phyloP scores from a whole-genome alignment of 2,113 vertebrate species.

The Oostethus manadensis region DNA sequence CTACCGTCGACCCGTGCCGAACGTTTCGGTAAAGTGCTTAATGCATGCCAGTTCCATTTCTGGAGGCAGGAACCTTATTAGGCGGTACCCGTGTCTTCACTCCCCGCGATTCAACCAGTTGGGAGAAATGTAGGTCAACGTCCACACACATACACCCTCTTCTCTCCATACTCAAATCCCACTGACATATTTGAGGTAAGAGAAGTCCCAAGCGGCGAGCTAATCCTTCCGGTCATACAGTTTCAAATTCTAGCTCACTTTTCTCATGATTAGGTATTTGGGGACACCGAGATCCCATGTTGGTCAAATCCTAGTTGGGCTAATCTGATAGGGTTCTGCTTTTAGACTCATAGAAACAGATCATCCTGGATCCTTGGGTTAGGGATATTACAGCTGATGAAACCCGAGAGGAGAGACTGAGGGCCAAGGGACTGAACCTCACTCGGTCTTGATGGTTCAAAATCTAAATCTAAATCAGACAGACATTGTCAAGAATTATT shows the following conservation, averaged over 20 bases:
- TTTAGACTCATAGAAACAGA: slow-evolving; percentile 43
- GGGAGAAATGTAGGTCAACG: slow-evolving; percentile 69
- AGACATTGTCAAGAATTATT: too few species aligned
- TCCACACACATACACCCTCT: slow-evolving; percentile 34
- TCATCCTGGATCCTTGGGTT: slow-evolving; percentile 52
- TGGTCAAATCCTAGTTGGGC: slow-evolving; percentile 66
- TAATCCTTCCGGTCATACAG: slow-evolving; percentile 71
- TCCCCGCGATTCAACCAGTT: slow-evolving; percentile 45
- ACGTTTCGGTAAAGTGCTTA: slow-evolving; percentile 32
- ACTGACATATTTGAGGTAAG: slow-evolving; percentile 63
- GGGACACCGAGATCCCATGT: slow-evolving; percentile 69
- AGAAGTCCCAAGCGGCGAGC: slow-evolving; percentile 53
- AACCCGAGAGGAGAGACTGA: slow-evolving; percentile 13
- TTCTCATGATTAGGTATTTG: slow-evolving; percentile 69
- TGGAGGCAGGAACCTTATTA: slow-evolving; percentile 45
- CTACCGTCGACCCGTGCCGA: slow-evolving; percentile 21
- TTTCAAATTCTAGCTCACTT: slow-evolving; percentile 74
- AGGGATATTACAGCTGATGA: slow-evolving; percentile 43
- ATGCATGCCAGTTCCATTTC: slow-evolving; percentile 34
- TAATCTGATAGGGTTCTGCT: slow-evolving; percentile 65
- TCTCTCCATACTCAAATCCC: slow-evolving; percentile 49
- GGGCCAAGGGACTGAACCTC: slow-evolving; percentile 3
- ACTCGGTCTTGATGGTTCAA: neutral
- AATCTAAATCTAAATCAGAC: too few species aligned
- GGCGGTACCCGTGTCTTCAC: slow-evolving; percentile 39